Evolutionary conservation across 2,888 invertebrate species (phyloP), one percentile per base, ranked within the genome.

Genomic region (Sinotaia quadrata): DNA sequence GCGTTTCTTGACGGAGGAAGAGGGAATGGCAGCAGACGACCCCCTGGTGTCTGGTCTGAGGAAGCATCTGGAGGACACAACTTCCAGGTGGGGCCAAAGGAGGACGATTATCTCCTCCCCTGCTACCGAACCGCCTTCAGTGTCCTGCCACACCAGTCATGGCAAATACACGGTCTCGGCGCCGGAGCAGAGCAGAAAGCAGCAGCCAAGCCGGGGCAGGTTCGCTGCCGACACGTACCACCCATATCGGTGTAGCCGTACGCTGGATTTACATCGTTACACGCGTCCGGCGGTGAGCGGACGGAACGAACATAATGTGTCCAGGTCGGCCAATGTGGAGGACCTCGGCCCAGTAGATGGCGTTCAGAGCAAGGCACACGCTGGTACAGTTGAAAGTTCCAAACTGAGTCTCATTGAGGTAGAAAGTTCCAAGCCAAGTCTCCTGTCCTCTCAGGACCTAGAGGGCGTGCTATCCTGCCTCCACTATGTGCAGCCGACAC

Each of bases 1-100:
- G 7, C 70, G 81, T 51, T 84, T 79, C 67, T 70, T 84, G 8
- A 70, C 73, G 4, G 82, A 83, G 51, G 80, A 77, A 21, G 84
- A 82, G 65, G 67, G 75, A 7, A 59, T 83, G 31, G 68, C 79
- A 1, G 65, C 65, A 12, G 73, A 78, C 41, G 78, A 81, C 61
- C 82, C 82, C 2, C 60, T 81, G 7, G 72, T 82, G n/a, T 49
- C 76, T 4, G 82, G 80, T 24, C 72, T 84, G 1, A 67, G 72
- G 44, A 61, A 75, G 21, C 79, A 84, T 62, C 70, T 84, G 15
- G 37, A 68, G 31, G 4, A 10, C 18, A 21, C 10, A 12, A 18
- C 41, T 12, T 8, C 18, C 10, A 10, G 10, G 41, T 15, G 10
- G 8, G 10, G 18, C 41, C 41, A 41, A 18, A 18, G 41, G 41